Evolutionary conservation across 2,113 vertebrate species (phyloP).

Genomic region (Oxyura jamaicensis): DNA sequence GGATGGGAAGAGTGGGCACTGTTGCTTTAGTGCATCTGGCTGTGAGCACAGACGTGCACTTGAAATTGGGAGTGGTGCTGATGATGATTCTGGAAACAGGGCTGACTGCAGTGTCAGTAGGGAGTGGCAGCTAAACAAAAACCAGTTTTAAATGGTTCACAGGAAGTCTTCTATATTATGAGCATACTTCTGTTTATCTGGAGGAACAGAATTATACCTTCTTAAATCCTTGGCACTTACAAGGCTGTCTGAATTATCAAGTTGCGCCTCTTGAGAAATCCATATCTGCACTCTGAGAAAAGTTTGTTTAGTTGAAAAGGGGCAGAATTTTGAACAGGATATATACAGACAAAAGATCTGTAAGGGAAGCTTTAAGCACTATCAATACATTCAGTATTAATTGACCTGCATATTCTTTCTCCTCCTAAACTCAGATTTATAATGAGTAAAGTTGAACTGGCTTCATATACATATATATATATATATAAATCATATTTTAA

Average conservation of each 20-base stretch:
- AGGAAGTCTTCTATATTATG: background rate
- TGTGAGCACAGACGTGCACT: background rate
- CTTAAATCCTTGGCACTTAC: background rate
- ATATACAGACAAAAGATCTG: background rate
- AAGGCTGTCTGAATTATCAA: background rate
- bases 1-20: background rate
- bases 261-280: background rate
- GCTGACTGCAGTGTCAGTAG: background rate
- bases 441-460: background rate
- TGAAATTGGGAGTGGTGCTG: background rate
- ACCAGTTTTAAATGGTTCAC: background rate
- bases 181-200: background rate
- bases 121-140: conserved; percentile 16
- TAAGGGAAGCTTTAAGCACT: background rate
- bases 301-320: background rate
- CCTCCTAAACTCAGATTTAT: background rate
- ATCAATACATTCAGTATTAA: background rate
- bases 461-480: background rate
- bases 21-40: background rate
- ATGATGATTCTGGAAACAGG: background rate
- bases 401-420: background rate
- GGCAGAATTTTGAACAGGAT: background rate
- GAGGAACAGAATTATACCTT: background rate
- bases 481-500: background rate
- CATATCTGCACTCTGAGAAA: background rate